Base-by-base conservation (phyloP, 2,113 vertebrate species). In the Patagioenas fasciata region DNA sequence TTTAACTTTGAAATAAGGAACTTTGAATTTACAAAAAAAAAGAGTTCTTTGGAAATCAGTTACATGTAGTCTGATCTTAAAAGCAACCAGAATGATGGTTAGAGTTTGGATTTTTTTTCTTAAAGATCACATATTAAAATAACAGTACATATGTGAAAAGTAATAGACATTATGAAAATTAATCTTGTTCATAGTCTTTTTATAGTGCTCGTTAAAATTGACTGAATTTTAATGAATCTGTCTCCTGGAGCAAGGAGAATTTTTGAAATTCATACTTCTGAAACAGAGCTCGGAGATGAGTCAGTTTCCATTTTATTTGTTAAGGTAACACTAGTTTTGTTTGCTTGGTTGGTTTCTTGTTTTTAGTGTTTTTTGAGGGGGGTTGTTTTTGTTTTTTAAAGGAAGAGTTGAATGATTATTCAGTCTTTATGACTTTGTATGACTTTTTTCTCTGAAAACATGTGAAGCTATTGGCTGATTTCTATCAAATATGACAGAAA, bases 1-100 rank as follows among this genome's bases (percentile, higher is more conserved):
- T 97, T 93, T 95, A 94, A 88, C 67, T 96, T 97, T 88, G 79
- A 96, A 95, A 95, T 93, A 71, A 67, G 42, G 64, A 93, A 88
- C 31, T 88, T 88, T 44, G 53, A 91, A 94, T 96, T 89, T 28
- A 25, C 18, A 8, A 66, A 58, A 79, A 78, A 60, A 78, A 57
- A 56, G 80, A 56, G 4, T 57, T 58, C 0, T 57, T 84, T 80
- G 8, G 69, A 93, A 95, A 94, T 61, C 82, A 38, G 29, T 65
- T 94, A 69, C 15, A 51, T 67, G 36, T 60, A 42, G 25, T 80
- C 9, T 80, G 7, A 11, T 44, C 89, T 93, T 12, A 89, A 83
- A 90, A 90, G 5, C 9, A 28, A 56, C 14, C 29, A 64, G 32
- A 87, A 61, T 31, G 5, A 11, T 54, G 48, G 1, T 47, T 80